Evolutionary conservation across 1,140 invertebrate genomes (phyloP), one percentile per base, ranked within the genome.

Genomic region (Drosophila orosa): DNA sequence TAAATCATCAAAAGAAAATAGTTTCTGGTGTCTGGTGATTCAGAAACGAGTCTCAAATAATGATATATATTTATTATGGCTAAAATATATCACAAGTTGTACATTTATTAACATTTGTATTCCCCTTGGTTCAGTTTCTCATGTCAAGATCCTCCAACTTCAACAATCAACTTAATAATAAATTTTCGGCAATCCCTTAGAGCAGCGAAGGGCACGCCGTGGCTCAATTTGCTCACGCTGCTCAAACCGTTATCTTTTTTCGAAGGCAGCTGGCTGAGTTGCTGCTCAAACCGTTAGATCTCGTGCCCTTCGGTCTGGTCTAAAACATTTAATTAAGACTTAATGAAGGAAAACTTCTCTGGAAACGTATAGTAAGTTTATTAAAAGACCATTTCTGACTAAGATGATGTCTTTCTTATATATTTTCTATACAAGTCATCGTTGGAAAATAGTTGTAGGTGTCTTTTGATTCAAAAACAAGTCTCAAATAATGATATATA

Each of bases 161-260:
- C 58, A 39, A 35, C 48, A 29, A 39, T 60, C 24, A 19, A 12
- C 7, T 13, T 44, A 10, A 22, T 5, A 60, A 33, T 44, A 44
- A 44, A 19, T 29, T 31, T 13, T 10, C 10, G 9, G 3, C 25
- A 31, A 31, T 24, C 22, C 50, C 19, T 6, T 24, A n/a, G 33
- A 25, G 44, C n/a, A n/a, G n/a, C n/a, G n/a, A n/a, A n/a, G n/a
- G n/a, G n/a, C n/a, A n/a, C n/a, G n/a, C n/a, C n/a, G n/a, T n/a
- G n/a, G n/a, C n/a, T n/a, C n/a, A n/a, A n/a, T n/a, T n/a, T n/a
- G n/a, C n/a, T n/a, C n/a, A n/a, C n/a, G n/a, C n/a, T n/a, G n/a
- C n/a, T n/a, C n/a, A n/a, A n/a, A n/a, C n/a, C n/a, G n/a, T n/a
- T n/a, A n/a, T n/a, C n/a, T n/a, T n/a, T n/a, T n/a, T n/a, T n/a